A percentile compares a stretch with the other conserved stretches of the same genome.
Evolutionary conservation across 37 sponge, comb jelly and placozoan genomes (phyloP).

Genomic region (Cliona cf. orientalis): DNA sequence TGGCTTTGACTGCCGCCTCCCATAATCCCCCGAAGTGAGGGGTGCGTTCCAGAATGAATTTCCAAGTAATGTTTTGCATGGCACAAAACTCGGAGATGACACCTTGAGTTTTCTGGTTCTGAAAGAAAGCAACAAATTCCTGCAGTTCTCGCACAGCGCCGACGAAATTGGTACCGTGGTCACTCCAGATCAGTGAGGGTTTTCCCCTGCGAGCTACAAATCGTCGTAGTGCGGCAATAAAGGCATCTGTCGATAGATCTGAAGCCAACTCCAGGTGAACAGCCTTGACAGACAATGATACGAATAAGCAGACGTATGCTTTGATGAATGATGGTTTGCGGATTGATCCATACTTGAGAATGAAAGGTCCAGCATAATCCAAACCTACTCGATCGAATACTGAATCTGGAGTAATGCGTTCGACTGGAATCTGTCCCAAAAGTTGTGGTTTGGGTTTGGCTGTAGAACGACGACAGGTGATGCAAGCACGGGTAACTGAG

Average conservation of each 20-base stretch:
- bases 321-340: slow-evolving; percentile 22
- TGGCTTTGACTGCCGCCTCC: neutral
- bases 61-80: slow-evolving; percentile 13
- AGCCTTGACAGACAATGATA: slow-evolving; percentile 17
- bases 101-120: slow-evolving; percentile 4
- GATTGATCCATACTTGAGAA: slow-evolving; percentile 14
- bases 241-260: slow-evolving; percentile 15
- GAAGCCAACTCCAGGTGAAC: slow-evolving; percentile 40
- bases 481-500: neutral
- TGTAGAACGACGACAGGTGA: neutral
- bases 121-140: neutral
- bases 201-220: neutral
- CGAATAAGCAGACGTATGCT: slow-evolving; percentile 36
- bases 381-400: slow-evolving; percentile 8
- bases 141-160: slow-evolving; percentile 25
- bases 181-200: neutral
- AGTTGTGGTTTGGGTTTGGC: neutral
- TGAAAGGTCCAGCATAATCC: slow-evolving; percentile 42
- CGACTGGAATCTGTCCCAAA: slow-evolving; percentile 12
- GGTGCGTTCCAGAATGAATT: too few relatives aligned
- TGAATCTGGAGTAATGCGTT: too few relatives aligned
- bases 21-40: too few relatives aligned
- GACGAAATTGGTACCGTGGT: slow-evolving; percentile 33
- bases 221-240: too few relatives aligned
- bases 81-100: slow-evolving; percentile 14